A percentile compares a stretch with the other conserved stretches of the same genome.
Evolutionary conservation across 2,888 invertebrate species (phyloP).

Genomic region (Scaeva pyrastri): DNA sequence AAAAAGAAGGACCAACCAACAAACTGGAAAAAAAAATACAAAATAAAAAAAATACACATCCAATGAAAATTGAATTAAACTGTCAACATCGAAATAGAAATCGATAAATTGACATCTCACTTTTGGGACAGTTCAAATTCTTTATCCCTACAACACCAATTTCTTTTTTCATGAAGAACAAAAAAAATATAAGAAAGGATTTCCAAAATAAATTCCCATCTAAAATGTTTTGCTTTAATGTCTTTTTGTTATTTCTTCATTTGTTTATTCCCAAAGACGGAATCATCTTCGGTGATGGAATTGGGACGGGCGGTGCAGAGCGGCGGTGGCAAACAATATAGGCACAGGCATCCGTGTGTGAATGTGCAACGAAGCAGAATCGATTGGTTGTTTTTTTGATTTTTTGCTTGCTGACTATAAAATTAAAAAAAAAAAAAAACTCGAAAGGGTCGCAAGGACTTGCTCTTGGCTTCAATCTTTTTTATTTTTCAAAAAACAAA

Average conservation of each 20-base stretch:
- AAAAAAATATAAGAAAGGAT: slow-evolving; percentile 44
- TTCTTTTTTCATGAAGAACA: too few relatives aligned
- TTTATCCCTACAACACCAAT: too few relatives aligned
- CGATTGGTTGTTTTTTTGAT: slow-evolving; percentile 19
- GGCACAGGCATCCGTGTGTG: slow-evolving; percentile 52
- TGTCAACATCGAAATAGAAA: slow-evolving; percentile 63
- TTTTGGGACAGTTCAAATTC: slow-evolving; percentile 31
- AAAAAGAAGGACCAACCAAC: not conserved
- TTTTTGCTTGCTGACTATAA: not conserved
- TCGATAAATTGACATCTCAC: slow-evolving; percentile 69
- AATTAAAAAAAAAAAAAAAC: not conserved
- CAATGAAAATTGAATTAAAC: slow-evolving; percentile 70
- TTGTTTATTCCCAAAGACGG: slow-evolving; percentile 50
- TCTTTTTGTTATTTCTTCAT: slow-evolving; percentile 48
- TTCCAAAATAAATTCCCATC: slow-evolving; percentile 53
- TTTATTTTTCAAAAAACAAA: too few relatives aligned
- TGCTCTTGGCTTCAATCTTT: not conserved
- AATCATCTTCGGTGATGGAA: not conserved
- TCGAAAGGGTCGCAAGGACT: not conserved
- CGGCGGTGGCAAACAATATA: not conserved
- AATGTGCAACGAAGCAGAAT: slow-evolving; percentile 56
- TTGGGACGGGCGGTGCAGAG: too few relatives aligned
- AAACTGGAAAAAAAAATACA: not conserved
- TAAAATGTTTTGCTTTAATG: slow-evolving; percentile 39
- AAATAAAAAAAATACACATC: slow-evolving; percentile 21